Base-by-base conservation (phyloP, 2,888 invertebrate species). In the Brachyptera putata region DNA sequence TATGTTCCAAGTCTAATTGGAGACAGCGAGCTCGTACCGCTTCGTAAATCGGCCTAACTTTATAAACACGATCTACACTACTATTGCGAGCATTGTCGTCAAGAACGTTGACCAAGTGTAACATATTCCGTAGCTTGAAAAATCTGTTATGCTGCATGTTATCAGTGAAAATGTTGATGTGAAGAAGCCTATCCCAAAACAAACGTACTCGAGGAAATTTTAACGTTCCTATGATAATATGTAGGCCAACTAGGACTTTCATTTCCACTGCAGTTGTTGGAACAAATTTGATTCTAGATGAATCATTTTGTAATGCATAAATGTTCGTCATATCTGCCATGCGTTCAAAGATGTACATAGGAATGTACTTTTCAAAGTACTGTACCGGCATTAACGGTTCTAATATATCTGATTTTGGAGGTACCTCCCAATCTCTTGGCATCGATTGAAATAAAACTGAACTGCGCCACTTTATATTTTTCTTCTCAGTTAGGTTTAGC, bases 1-100 rank as follows among this genome's bases (percentile, higher is more conserved):
- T 61, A 71, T 81, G 79, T 61, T 75, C 73, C 60, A 76, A 75
- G 69, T 80, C 77, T 79, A 82, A 80, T 41, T 61, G 57, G 24
- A 34, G 18, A 43, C 63, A 67, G 22, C 63, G 59, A n/a, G 41
- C 58, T 25, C 58, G 58, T 30, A 68, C 50, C 22, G 59, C 36
- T 26, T 65, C 63, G 57, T 56, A 61, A 24, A 68, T 56, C 22
- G 68, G 67, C 16, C 63, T 41, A 1, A 68, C 60, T 63, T 66
- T 68, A 34, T 25, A 57, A 11, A 64, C 46, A 43, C 46, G 58
- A 56, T 64, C 61, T 11, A 24, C 39, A 24, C 7, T 39, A 11
- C 2, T 14, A 18, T 56, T 37, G 14, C 9, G 14, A 16, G 55
- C n/a, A 16, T 48, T 30, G 13, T 11, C 43, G 56, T 65, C 48